These are phyloP conservation scores for Heteromormyrus szaboi DNA, from an alignment of 2,797 vertebrate genomes.

Conservation along the genomic window DNA sequence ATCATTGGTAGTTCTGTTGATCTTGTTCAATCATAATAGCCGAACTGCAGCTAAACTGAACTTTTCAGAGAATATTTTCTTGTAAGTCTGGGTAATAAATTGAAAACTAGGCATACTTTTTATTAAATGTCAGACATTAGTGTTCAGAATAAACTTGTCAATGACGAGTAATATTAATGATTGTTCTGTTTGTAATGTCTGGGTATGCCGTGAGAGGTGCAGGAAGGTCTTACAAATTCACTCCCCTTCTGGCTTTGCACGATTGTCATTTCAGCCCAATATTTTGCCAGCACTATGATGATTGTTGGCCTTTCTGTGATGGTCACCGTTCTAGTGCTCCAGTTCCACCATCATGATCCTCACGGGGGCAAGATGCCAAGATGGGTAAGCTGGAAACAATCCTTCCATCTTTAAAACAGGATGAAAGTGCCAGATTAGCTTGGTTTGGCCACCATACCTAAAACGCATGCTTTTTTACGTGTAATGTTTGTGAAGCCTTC, in stretches of 20 bases:
- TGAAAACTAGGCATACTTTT: background rate
- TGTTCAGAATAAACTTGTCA: background rate
- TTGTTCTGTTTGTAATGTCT: background rate
- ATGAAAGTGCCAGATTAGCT: background rate
- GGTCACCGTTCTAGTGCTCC: constrained; percentile 82
- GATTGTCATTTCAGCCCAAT: constrained; percentile 65
- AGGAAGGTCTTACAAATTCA: background rate
- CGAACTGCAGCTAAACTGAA: background rate
- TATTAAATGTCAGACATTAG: background rate
- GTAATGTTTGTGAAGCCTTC: background rate
- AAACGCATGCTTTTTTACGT: background rate
- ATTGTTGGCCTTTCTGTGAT: constrained; percentile 85
- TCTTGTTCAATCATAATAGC: background rate
- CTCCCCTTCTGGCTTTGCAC: background rate
- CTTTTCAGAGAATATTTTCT: background rate
- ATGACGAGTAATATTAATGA: background rate
- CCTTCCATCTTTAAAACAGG: background rate
- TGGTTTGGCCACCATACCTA: background rate
- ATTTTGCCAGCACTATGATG: constrained; percentile 89
- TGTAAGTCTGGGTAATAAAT: background rate
- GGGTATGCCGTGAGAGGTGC: background rate
- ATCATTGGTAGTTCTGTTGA: background rate
- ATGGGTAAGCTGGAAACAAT: constrained; percentile 63
- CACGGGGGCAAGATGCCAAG: constrained; percentile 86
- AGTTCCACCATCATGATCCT: constrained; percentile 86